Evolutionary conservation across 1,140 invertebrate species (phyloP), one percentile per base, ranked within the genome.

Genomic region (Coenobita brevimanus): DNA sequence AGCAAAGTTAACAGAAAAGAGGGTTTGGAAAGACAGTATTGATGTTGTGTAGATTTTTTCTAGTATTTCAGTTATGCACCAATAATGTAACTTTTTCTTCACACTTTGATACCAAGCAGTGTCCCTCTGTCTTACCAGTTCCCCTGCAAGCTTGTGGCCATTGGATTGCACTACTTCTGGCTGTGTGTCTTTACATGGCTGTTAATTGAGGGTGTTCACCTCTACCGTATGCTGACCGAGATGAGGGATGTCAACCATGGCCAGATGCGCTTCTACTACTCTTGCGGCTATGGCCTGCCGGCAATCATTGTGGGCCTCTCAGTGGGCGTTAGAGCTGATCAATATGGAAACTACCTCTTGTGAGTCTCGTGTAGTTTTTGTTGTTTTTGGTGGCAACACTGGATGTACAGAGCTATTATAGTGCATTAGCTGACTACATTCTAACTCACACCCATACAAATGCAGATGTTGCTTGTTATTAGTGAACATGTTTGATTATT

Each of bases 221-320:
- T 99, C 17, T 97, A 99, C 92, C 94, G 98, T 67, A 98, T 99
- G 96, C 93, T 99, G 60, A 98, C 97, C 0, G 98, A 99, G 93
- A 96, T 99, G 94, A 94, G 98, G 13, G 97, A 99, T 92, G 97
- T 99, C 21, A 99, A 99, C 93, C 97, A 98, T 92, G 98, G 97
- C 0, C 96, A 96, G 50, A 98, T 99, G 95, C 94, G 97, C 83
- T 97, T 98, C 92, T 99, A 99, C 92, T 97, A 98, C 91, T 96
- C 97, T n/a, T 94, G 98, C 91, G 98, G 97, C 8, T 99, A 99
- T 92, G 97, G 97, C n/a, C 94, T 97, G 67, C 98, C 98, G 2
- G 97, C 97, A 2, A 95, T 99, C 46, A 95, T 98, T 69, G 97
- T 99, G 4, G 97, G 97, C 57, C 93, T 99, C 6, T 96, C 97